Evolutionary conservation across 2,888 invertebrate species (phyloP).

Genomic region (Dusona sp.): DNA sequence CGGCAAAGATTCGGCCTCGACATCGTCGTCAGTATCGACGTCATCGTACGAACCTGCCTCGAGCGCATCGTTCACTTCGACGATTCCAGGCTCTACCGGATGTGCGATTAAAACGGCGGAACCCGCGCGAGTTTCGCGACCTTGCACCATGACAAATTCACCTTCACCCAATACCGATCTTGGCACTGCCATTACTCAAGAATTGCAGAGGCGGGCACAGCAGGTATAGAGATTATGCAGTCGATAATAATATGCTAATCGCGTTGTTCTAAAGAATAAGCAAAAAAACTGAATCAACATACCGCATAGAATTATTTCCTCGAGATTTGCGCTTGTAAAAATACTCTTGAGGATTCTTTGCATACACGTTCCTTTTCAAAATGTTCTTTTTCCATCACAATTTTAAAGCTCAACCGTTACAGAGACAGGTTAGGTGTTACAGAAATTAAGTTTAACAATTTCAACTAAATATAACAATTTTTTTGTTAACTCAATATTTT

Average conservation of each 20-base stretch:
- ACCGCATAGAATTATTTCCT: no score
- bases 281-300: neutral
- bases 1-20: constrained; percentile 82
- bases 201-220: constrained; percentile 89
- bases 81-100: constrained; percentile 81
- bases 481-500: no score
- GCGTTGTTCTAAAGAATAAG: neutral
- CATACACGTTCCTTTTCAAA: no score
- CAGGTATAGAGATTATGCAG: constrained; percentile 82
- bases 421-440: no score
- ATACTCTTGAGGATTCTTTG: no score
- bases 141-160: constrained; percentile 73
- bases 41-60: constrained; percentile 82
- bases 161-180: constrained; percentile 85
- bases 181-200: constrained; percentile 90
- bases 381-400: no score
- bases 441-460: no score
- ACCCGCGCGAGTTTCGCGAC: constrained; percentile 66
- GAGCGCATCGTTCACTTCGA: constrained; percentile 74
- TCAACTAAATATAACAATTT: no score
- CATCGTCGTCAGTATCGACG: constrained; percentile 81
- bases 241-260: constrained; percentile 41
- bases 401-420: no score
- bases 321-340: no score
- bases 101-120: constrained; percentile 76